Evolutionary conservation across 2,113 vertebrate species (phyloP).

Genomic region (Oriolus oriolus): DNA sequence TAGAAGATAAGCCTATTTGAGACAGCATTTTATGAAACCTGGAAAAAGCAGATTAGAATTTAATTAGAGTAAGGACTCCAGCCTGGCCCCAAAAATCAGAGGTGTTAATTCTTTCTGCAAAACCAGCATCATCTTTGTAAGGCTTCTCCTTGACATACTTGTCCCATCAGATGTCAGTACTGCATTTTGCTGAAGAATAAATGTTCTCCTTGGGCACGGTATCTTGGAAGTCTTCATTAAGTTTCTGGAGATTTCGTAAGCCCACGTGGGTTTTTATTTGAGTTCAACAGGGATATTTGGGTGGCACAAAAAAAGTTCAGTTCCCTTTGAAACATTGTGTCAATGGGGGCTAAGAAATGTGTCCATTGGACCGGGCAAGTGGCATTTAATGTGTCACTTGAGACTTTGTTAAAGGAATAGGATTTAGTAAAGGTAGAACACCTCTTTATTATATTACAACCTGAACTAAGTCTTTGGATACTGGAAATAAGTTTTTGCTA

Average conservation of each 20-base stretch:
- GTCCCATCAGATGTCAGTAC: not conserved
- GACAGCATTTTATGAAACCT: constrained; percentile 7
- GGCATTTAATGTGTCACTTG: not conserved
- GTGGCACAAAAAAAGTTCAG: not conserved
- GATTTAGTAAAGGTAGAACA: not conserved
- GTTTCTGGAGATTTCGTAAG: not conserved
- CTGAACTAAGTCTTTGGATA: not conserved
- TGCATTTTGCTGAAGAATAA: not conserved
- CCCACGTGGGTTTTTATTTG: not conserved
- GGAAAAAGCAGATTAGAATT: constrained; percentile 1
- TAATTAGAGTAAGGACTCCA: constrained; percentile 6
- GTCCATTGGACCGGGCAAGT: not conserved
- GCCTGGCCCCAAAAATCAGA: not conserved
- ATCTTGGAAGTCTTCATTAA: not conserved
- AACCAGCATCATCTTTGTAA: not conserved
- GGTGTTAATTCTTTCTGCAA: not conserved
- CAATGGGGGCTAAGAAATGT: not conserved
- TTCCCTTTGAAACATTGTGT: not conserved
- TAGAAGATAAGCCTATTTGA: constrained; percentile 21
- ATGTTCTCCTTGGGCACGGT: not conserved
- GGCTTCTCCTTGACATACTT: not conserved
- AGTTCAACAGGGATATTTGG: not conserved
- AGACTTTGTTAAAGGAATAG: not conserved
- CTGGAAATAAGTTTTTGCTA: not conserved
- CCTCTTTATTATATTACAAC: not conserved